Conservation (phyloP, 2,888 invertebrate species). For the Campoplex nolae region DNA sequence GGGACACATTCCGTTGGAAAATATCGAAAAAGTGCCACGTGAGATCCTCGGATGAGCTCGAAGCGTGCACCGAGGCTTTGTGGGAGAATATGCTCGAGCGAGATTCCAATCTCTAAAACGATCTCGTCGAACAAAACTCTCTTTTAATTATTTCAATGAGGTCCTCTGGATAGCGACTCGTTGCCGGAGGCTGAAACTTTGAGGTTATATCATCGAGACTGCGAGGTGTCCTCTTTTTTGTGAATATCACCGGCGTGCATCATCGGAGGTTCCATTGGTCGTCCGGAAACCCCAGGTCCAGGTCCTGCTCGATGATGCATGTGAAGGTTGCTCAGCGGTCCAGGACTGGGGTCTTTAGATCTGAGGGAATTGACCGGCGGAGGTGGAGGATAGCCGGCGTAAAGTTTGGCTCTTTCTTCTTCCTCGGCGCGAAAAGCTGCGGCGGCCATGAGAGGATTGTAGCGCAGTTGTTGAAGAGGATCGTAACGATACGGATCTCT, state of each 20-base stretch:
- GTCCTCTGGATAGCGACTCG: conserved; percentile 50
- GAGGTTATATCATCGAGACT: conserved; percentile 86
- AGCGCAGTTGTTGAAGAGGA: conserved; percentile 88
- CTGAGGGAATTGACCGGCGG: conserved; percentile 86
- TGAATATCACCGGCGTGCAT: conserved; percentile 84
- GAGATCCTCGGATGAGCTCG: conserved; percentile 37
- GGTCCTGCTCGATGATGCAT: conserved; percentile 86
- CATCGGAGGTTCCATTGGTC: conserved; percentile 79
- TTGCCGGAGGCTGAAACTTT: conserved; percentile 67
- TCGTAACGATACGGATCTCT: conserved; percentile 89
- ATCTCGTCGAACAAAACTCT: conserved; percentile 12
- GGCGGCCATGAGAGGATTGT: conserved; percentile 92
- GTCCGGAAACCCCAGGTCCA: conserved; percentile 84
- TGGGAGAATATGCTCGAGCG: conserved; percentile 4
- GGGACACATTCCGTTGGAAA: conserved; percentile 71
- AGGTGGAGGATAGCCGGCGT: conserved; percentile 81
- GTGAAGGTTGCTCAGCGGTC: conserved; percentile 85
- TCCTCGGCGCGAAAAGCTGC: conserved; percentile 90
- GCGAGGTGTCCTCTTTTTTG: conserved; percentile 87
- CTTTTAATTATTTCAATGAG: conserved; percentile 10
- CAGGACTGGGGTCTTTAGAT: conserved; percentile 85
- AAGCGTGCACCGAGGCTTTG: not conserved
- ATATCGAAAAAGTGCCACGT: conserved; percentile 71
- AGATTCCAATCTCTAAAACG: not conserved
- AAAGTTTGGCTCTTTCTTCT: conserved; percentile 91